Conservation (phyloP, 2,888 invertebrate genomes). For the Archips xylosteana region DNA sequence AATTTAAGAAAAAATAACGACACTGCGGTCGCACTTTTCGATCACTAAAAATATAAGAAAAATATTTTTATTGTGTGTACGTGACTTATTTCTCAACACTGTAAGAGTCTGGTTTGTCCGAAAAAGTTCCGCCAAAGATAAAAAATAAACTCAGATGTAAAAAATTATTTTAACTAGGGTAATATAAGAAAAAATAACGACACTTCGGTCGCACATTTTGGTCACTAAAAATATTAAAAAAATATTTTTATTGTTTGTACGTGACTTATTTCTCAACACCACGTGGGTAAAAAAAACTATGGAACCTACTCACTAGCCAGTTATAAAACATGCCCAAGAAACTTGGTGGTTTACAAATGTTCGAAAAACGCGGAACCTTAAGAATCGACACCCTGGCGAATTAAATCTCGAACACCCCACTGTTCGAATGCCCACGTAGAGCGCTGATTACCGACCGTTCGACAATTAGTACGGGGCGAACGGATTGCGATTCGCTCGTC, state of each 20-base stretch:
- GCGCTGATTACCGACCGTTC: slow-evolving; percentile 18
- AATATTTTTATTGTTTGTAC: background rate
- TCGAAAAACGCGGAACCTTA: slow-evolving; percentile 16
- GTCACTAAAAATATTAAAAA: background rate
- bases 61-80: background rate
- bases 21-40: too few relatives aligned
- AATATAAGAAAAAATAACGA: too few relatives aligned
- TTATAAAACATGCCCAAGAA: background rate
- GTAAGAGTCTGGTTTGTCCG: background rate
- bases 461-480: slow-evolving; percentile 36
- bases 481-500: slow-evolving; percentile 22
- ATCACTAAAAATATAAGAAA: background rate
- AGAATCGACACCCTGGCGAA: slow-evolving; percentile 16
- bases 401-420: slow-evolving; percentile 34
- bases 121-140: background rate
- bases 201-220: too few relatives aligned
- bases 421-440: slow-evolving; percentile 14
- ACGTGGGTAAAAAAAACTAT: too few relatives aligned
- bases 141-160: too few relatives aligned
- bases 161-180: too few relatives aligned
- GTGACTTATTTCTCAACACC: too few relatives aligned
- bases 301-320: background rate
- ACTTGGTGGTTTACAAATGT: background rate
- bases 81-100: too few relatives aligned
- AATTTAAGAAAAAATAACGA: too few relatives aligned